Base-by-base conservation (phyloP, 2,113 vertebrate genomes). In the Grammomys surdaster region DNA sequence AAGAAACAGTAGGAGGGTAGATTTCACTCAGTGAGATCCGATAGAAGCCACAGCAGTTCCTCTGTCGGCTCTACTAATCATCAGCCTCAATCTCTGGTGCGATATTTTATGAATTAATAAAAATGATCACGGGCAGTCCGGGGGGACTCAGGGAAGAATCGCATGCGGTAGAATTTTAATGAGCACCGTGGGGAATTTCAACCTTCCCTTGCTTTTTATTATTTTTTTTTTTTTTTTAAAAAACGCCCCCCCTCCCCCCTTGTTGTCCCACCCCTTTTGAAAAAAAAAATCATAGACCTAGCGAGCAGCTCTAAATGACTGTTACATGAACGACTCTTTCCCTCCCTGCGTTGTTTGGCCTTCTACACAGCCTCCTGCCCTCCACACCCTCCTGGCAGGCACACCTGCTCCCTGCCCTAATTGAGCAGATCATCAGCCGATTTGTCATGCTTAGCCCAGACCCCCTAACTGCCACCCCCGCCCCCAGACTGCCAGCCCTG, bases 81-180 rank as follows among this genome's bases (percentile, higher is more conserved):
- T 97, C 97, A 86, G 96, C 98, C 98, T 99, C 98, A 96, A 98
- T 98, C 98, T 98, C 93, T 77, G 96, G 93, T 56, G 96, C 5
- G 90, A 51, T 98, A 97, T 98, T 99, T 99, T 98, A 98, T 98
- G 98, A 99, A 99, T 99, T 99, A 98, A 98, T 99, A 98, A 98
- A 98, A 98, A 98, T 97, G 97, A 98, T 99, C 98, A 93, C 95
- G 97, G 98, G 97, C 78, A 82, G 98, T 98, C 98, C 94, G 7
- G 97, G 73, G 97, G 97, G 97, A 96, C 95, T 36, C 9, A 26
- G 96, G 96, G 96, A 98, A 98, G 98, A 93, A 98, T 96, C 19
- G 60, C 92, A 72, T 95, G 90, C 90, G 80, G 98, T 97, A 98
- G 98, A 98, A 98, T 98, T 98, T 98, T 98, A 99, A 99, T 98